Conservation (phyloP, 1,140 invertebrate species). For the Magallana ariakensis region DNA sequence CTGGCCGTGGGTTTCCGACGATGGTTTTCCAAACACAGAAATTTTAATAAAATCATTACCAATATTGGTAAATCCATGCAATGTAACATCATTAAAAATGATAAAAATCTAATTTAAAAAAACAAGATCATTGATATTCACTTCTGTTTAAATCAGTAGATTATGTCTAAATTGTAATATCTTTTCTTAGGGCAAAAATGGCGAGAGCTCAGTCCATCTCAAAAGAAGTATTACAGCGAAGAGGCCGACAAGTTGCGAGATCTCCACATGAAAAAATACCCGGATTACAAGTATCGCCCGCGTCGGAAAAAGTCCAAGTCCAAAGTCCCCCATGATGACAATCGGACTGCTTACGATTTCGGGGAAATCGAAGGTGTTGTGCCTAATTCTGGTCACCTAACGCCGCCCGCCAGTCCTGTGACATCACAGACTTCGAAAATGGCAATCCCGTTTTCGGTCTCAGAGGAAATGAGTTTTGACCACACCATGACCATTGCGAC, state of each 20-base stretch:
- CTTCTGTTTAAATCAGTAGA: too few species aligned
- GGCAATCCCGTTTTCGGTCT: not conserved
- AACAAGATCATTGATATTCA: too few species aligned
- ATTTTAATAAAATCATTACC: too few species aligned
- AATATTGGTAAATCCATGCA: too few species aligned
- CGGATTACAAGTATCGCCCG: constrained; percentile 96
- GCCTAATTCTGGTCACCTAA: not conserved
- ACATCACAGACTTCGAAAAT: not conserved
- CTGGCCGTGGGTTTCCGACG: too few species aligned
- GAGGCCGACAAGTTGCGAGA: constrained; percentile 97
- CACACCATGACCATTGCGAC: not conserved
- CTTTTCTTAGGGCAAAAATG: constrained; percentile 91
- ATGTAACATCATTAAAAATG: too few species aligned
- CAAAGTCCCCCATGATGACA: not conserved
- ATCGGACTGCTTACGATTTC: not conserved
- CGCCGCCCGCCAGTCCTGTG: not conserved
- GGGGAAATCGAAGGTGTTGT: not conserved
- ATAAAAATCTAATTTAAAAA: too few species aligned
- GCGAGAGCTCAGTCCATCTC: constrained; percentile 94
- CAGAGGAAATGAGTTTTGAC: not conserved
- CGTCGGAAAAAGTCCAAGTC: constrained; percentile 78
- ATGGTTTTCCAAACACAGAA: too few species aligned
- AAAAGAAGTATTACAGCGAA: constrained; percentile 98
- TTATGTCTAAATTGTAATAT: too few species aligned
- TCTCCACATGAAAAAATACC: constrained; percentile 99